These are phyloP conservation scores for Agrotis ipsilon DNA, from an alignment of 2,888 invertebrate genomes.

Conservation along the genomic window DNA sequence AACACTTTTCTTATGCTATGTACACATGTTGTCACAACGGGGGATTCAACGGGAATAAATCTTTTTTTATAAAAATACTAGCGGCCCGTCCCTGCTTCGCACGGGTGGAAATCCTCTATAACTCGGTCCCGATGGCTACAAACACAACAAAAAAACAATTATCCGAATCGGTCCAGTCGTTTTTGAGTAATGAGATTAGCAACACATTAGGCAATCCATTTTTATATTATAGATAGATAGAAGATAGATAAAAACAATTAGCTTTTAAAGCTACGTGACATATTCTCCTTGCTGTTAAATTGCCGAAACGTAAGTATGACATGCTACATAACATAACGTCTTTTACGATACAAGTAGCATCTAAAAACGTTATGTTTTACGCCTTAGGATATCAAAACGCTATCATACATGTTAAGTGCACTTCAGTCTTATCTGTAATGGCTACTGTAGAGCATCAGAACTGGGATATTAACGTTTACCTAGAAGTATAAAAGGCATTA, in stretches of 20 bases:
- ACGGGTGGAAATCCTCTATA: no score
- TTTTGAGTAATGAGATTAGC: no score
- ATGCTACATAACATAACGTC: constrained; percentile 9
- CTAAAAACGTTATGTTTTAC: constrained; percentile 39
- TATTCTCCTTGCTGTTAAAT: neutral
- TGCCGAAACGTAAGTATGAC: constrained; percentile 7
- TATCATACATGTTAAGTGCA: constrained; percentile 15
- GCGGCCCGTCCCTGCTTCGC: no score
- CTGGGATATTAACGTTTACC: constrained; percentile 1
- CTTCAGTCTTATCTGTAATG: constrained; percentile 46
- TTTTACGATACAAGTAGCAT: constrained; percentile 40
- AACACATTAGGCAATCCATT: no score
- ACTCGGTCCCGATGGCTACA: no score
- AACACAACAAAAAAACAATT: no score
- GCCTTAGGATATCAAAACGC: constrained; percentile 48
- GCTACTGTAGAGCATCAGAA: neutral
- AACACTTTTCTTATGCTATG: no score
- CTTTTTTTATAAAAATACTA: no score
- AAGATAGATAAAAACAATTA: neutral
- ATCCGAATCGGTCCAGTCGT: no score
- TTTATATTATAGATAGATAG: no score
- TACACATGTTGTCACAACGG: no score
- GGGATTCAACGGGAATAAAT: no score
- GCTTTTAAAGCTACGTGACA: neutral
- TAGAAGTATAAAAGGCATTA: neutral